Percentiles rank a stretch among this genome's conserved stretches.
Conservation (phyloP, 2,888 invertebrate genomes). For the Pteria penguin region DNA sequence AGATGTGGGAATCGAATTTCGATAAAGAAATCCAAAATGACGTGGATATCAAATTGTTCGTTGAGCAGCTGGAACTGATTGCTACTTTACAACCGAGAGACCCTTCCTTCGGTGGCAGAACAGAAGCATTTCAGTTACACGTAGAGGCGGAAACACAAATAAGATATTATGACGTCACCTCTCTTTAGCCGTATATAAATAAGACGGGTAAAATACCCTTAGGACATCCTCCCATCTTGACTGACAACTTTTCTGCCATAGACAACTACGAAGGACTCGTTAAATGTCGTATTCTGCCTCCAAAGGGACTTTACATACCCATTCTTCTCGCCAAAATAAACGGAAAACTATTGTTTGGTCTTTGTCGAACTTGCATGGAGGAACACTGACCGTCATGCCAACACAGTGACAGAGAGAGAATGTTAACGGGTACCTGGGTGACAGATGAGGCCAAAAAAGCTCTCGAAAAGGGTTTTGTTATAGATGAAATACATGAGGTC, state of each 20-base stretch:
- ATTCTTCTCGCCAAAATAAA: slow-evolving; percentile 69
- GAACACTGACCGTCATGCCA: too few species aligned
- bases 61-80: slow-evolving; percentile 43
- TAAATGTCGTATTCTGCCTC: slow-evolving; percentile 64
- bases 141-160: slow-evolving; percentile 54
- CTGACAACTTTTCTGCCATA: slow-evolving; percentile 52
- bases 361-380: slow-evolving; percentile 68
- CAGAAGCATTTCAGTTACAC: slow-evolving; percentile 60
- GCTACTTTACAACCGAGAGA: slow-evolving; percentile 59
- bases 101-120: slow-evolving; percentile 67
- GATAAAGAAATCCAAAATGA: slow-evolving; percentile 44
- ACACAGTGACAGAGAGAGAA: slow-evolving; percentile 64
- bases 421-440: slow-evolving; percentile 73
- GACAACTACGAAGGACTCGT: slow-evolving; percentile 61
- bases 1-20: slow-evolving; percentile 62
- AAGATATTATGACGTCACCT: slow-evolving; percentile 59
- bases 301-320: slow-evolving; percentile 62
- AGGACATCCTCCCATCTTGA: slow-evolving; percentile 59
- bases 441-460: slow-evolving; percentile 71
- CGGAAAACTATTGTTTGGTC: slow-evolving; percentile 73
- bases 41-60: slow-evolving; percentile 36
- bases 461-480: slow-evolving; percentile 68
- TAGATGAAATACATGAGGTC: slow-evolving; percentile 71
- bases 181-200: slow-evolving; percentile 64
- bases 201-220: slow-evolving; percentile 60